Evolutionary conservation across 2,797 vertebrate species (phyloP).

Genomic region (Poecilia velifera): DNA sequence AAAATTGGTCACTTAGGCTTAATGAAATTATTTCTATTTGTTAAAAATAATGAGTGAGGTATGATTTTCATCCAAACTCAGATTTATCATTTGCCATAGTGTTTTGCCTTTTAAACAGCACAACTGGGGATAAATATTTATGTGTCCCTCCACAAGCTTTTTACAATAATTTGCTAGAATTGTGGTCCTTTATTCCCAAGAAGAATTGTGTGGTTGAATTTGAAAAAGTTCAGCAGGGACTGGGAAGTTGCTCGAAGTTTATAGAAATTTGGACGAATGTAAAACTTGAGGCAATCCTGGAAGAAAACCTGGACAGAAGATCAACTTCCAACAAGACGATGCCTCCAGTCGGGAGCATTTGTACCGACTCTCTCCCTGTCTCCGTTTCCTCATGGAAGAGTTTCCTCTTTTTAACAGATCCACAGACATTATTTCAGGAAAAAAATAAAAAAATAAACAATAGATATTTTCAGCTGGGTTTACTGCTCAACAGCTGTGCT

Average conservation of each 20-base stretch:
- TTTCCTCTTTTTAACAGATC: conserved; percentile 12
- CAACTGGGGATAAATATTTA: neutral
- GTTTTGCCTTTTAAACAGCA: neutral
- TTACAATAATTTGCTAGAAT: neutral
- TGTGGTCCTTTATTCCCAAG: neutral
- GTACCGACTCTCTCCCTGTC: neutral
- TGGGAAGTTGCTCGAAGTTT: neutral
- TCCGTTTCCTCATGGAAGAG: conserved; percentile 15
- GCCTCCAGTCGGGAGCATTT: neutral
- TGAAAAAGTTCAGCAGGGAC: neutral
- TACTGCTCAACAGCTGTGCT: conserved; percentile 70
- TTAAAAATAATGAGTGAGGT: neutral
- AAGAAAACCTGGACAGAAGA: neutral
- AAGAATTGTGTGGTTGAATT: neutral
- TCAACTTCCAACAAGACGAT: neutral
- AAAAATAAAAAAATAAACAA: conserved; percentile 8
- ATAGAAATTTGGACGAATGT: neutral
- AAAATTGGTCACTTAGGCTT: neutral
- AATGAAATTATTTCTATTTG: neutral
- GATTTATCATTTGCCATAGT: neutral
- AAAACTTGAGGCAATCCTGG: neutral
- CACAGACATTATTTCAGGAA: neutral
- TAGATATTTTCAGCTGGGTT: conserved; percentile 61
- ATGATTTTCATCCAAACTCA: neutral
- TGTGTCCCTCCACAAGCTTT: neutral